Conservation (phyloP, 2,113 vertebrate genomes). For the Rhabdornis inornatus region DNA sequence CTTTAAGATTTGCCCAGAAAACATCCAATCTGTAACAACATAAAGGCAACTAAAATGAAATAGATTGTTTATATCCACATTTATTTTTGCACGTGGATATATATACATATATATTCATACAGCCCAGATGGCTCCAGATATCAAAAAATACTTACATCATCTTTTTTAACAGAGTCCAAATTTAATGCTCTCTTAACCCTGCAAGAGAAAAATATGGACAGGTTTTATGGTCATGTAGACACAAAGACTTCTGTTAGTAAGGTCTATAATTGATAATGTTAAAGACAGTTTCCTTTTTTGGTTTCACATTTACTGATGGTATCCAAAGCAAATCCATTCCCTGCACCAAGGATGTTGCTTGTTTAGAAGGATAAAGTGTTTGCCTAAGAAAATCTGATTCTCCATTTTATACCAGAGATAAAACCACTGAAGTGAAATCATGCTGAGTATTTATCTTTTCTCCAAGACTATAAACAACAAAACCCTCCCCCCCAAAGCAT, state of each 20-base stretch:
- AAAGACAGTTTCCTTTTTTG: neutral
- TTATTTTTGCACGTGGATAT: neutral
- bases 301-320: neutral
- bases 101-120: neutral
- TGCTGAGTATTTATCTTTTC: neutral
- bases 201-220: constrained; percentile 54
- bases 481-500: neutral
- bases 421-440: neutral
- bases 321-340: neutral
- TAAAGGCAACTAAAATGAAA: neutral
- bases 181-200: constrained; percentile 79
- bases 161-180: constrained; percentile 43
- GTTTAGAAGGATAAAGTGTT: neutral
- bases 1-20: neutral
- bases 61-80: neutral
- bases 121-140: neutral
- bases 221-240: constrained; percentile 12
- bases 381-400: constrained; percentile 2
- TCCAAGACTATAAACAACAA: neutral
- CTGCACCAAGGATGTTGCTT: neutral
- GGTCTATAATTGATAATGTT: neutral
- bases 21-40: neutral
- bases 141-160: constrained; percentile 74
- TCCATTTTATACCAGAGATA: constrained; percentile 10
- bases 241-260: constrained; percentile 15